Evolutionary conservation across 2,888 invertebrate genomes (phyloP).

Genomic region (Seira sanloemensis): DNA sequence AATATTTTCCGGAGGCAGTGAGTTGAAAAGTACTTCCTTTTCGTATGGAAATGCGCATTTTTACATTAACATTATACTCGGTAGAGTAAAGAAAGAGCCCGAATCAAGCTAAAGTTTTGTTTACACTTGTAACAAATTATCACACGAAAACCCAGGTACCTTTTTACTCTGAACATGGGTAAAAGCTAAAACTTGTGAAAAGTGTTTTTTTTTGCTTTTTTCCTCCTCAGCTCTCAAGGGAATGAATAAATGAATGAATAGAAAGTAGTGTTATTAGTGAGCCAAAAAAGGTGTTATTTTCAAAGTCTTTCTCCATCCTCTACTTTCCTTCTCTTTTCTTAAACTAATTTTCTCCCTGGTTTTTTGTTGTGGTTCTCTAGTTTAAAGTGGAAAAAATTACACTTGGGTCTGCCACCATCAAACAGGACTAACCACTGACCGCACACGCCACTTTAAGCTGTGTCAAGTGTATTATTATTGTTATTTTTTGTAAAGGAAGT

Average conservation of each 20-base stretch:
- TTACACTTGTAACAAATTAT: conserved; percentile 52
- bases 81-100: too few species aligned
- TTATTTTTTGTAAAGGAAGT: background rate
- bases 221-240: conserved; percentile 36
- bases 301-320: conserved; percentile 33
- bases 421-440: conserved; percentile 1
- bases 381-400: conserved; percentile 31
- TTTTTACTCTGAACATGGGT: background rate
- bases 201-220: conserved; percentile 6
- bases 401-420: background rate
- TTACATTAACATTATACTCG: too few species aligned
- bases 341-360: conserved; percentile 30
- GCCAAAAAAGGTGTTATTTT: conserved; percentile 55
- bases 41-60: too few species aligned
- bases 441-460: background rate
- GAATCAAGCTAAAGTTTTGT: conserved; percentile 23
- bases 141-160: background rate
- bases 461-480: conserved; percentile 4
- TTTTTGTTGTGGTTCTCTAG: conserved; percentile 19
- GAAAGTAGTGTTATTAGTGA: conserved; percentile 53
- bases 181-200: background rate
- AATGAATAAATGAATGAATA: conserved; percentile 59
- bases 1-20: too few species aligned
- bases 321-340: background rate
- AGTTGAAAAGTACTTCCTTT: too few species aligned